These are phyloP conservation scores for Acholoe squamosa DNA, from an alignment of 2,888 invertebrate genomes.

Conservation along the genomic window DNA sequence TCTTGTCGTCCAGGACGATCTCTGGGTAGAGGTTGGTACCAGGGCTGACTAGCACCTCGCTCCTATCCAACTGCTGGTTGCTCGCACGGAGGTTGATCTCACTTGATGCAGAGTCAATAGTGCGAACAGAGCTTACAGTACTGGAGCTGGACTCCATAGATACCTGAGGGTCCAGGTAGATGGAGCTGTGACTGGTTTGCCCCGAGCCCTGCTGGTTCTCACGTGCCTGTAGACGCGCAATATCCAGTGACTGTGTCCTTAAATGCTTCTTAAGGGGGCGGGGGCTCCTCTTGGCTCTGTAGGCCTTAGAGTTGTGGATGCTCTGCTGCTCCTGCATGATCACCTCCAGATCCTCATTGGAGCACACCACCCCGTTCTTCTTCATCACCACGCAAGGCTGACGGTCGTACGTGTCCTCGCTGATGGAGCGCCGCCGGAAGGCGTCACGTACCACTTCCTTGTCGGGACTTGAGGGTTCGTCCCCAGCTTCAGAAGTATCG, in stretches of 20 bases:
- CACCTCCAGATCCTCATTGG: slow-evolving; percentile 70
- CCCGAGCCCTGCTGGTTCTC: slow-evolving; percentile 26
- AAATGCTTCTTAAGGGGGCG: slow-evolving; percentile 56
- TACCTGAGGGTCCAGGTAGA: slow-evolving; percentile 53
- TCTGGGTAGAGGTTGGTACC: slow-evolving; percentile 42
- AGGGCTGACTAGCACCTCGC: neutral
- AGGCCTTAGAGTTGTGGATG: slow-evolving; percentile 47
- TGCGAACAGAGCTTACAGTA: slow-evolving; percentile 57
- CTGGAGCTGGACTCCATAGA: slow-evolving; percentile 65
- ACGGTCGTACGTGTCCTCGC: slow-evolving; percentile 71
- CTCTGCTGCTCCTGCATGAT: slow-evolving; percentile 67
- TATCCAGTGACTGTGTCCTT: slow-evolving; percentile 62
- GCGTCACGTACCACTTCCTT: slow-evolving; percentile 15
- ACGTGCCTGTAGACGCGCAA: slow-evolving; percentile 53
- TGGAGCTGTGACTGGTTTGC: neutral
- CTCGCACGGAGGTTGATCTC: neutral
- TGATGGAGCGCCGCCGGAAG: slow-evolving; percentile 70
- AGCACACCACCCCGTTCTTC: slow-evolving; percentile 71
- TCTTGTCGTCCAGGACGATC: slow-evolving; percentile 56
- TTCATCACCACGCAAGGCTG: slow-evolving; percentile 50
- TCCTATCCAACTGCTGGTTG: neutral
- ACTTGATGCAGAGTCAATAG: slow-evolving; percentile 27
- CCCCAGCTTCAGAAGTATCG: neutral
- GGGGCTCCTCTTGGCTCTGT: slow-evolving; percentile 58
- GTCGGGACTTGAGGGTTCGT: neutral